Evolutionary conservation across 2,113 vertebrate species (phyloP).

Genomic region (Coptodon rendalli): DNA sequence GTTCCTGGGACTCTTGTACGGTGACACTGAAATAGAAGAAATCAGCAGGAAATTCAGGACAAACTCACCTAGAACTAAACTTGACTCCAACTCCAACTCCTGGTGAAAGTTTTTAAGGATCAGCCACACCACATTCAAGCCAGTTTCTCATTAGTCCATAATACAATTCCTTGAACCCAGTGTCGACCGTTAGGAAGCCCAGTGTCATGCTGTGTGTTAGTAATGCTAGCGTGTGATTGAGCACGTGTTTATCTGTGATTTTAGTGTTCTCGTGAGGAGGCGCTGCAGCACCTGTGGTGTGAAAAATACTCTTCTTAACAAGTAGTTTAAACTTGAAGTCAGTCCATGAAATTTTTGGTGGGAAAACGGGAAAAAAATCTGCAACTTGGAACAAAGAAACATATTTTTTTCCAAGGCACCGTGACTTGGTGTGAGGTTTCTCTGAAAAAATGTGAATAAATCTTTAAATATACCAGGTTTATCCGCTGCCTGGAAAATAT

Average conservation of each 20-base stretch:
- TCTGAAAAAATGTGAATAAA: not conserved
- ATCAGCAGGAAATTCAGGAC: conserved; percentile 9
- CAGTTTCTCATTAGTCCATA: conserved; percentile 42
- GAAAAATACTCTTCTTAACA: conserved; percentile 10
- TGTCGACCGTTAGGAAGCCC: not conserved
- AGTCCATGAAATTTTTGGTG: not conserved
- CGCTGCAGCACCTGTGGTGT: not conserved
- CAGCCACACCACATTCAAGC: conserved; percentile 4
- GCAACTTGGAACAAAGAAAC: not conserved
- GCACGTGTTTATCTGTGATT: not conserved
- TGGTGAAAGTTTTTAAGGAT: not conserved
- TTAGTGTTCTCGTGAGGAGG: not conserved
- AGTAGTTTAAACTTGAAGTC: not conserved
- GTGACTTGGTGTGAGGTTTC: not conserved
- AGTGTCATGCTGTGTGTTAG: conserved; percentile 47
- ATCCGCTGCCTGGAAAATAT: not conserved
- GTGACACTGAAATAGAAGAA: conserved; percentile 77
- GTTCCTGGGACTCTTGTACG: conserved; percentile 89
- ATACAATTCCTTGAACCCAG: conserved; percentile 19
- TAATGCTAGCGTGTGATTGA: conserved; percentile 5
- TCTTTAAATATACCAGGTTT: not conserved
- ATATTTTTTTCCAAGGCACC: not conserved
- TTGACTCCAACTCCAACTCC: not conserved
- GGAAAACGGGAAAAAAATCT: not conserved
- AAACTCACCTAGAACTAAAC: not conserved